These are phyloP conservation scores for Heliconius ethilla DNA, from an alignment of 2,888 invertebrate species.

Conservation along the genomic window DNA sequence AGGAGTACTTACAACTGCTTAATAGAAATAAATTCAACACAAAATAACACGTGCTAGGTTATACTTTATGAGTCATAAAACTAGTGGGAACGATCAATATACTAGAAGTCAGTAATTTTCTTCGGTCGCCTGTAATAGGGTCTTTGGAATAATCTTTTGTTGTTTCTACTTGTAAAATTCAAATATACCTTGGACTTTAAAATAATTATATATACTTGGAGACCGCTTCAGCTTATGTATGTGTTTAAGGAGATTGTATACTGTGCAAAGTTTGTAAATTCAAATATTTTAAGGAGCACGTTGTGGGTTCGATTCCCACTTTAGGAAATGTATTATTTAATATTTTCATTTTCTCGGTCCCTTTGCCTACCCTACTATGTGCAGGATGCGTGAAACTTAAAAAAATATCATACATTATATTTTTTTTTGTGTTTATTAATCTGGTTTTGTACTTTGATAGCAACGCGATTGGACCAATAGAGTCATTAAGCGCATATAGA, in stretches of 20 bases:
- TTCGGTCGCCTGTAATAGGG: conserved; percentile 2
- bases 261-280: background rate
- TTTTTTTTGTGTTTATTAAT: no score
- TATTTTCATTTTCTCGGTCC: no score
- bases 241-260: background rate
- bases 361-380: no score
- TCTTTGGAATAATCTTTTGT: conserved; percentile 11
- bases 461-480: no score
- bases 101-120: conserved; percentile 17
- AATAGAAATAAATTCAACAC: conserved; percentile 14
- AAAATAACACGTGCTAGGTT: conserved; percentile 5
- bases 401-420: no score
- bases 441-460: no score
- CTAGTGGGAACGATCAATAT: conserved; percentile 8
- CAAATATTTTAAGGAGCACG: background rate
- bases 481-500: no score
- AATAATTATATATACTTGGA: conserved; percentile 7
- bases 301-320: no score
- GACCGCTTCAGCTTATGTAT: background rate
- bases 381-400: no score
- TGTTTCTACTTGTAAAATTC: conserved; percentile 53
- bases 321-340: no score
- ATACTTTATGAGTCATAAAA: conserved; percentile 28
- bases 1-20: background rate
- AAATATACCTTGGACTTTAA: background rate